Evolutionary conservation across 2,888 invertebrate species (phyloP).

Genomic region (Trachelus tabidus): DNA sequence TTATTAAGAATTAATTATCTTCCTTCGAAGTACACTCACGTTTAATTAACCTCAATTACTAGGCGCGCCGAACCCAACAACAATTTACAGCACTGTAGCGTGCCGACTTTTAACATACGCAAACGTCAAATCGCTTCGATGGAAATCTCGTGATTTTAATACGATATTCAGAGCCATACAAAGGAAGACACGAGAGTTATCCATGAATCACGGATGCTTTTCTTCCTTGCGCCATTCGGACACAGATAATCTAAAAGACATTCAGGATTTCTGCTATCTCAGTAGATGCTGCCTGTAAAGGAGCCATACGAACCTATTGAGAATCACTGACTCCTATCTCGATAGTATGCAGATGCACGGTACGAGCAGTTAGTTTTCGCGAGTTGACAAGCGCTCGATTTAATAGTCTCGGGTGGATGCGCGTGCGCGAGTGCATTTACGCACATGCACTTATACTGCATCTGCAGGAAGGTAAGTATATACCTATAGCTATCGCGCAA

Average conservation of each 20-base stretch:
- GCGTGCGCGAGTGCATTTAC: conserved; percentile 1
- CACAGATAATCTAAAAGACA: neutral
- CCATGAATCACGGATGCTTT: neutral
- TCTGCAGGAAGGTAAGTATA: neutral
- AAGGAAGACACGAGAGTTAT: neutral
- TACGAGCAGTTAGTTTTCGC: conserved; percentile 52
- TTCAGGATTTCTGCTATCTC: neutral
- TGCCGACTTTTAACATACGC: neutral
- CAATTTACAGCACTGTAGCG: neutral
- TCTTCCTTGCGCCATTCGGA: neutral
- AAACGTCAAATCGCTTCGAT: neutral
- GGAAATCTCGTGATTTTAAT: neutral
- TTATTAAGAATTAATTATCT: neutral
- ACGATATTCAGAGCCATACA: neutral
- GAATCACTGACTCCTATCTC: conserved; percentile 26
- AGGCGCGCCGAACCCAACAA: neutral
- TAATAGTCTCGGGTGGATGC: conserved; percentile 33
- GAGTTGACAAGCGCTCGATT: conserved; percentile 49
- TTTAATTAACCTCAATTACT: neutral
- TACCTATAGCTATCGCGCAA: neutral
- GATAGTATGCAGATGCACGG: conserved; percentile 53
- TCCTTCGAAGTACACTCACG: neutral
- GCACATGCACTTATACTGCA: neutral
- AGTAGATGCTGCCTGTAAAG: neutral
- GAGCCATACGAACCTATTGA: neutral